Base-by-base conservation (phyloP, 2,888 invertebrate species). In the Melieria crassipennis region DNA sequence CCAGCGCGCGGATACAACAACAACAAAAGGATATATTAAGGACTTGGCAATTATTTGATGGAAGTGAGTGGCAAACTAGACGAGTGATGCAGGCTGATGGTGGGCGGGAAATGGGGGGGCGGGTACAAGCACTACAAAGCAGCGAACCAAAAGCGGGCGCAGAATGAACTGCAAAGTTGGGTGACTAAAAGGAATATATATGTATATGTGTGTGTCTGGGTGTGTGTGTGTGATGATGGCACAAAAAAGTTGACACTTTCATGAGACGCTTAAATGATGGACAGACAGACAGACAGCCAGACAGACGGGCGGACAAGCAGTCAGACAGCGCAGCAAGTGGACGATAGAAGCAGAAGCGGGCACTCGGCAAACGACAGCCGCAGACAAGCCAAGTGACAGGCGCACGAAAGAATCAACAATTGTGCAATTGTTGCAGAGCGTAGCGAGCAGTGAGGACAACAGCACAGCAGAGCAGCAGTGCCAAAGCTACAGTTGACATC, bases 241-340 rank as follows among this genome's bases (percentile, higher is more conserved):
- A 30, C 30, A 30, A 30, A 82, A 79, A 80, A 82, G 82, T 82
- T 81, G 82, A 81, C 82, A 82, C 80, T 82, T 82, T 81, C 82
- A 81, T 82, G 81, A 79, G 81, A 79, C 81, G 79, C 82, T 81
- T 82, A 81, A 82, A 79, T 81, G 81, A 81, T 82, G 82, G 78
- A 55, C 48, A 63, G 5, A 5, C 48, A 63, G 5, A 5, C 30
- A 63, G 63, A 60, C 30, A 60, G 56, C 5, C 48, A 48, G 13
- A 43, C 48, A 62, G 50, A 48, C 56, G 16, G 11, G 52, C 43
- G 10, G n/a, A 42, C 58, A 58, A 4, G 45, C 47, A 62, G 3
- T 7, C 13, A 6, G 11, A 46, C 10, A 55, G 56, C 11, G 10
- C 57, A 63, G 62, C 61, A 5, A 45, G 16, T 48, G 48, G 46